Conservation (phyloP, 2,888 invertebrate genomes). For the Drosophila eohydei region DNA sequence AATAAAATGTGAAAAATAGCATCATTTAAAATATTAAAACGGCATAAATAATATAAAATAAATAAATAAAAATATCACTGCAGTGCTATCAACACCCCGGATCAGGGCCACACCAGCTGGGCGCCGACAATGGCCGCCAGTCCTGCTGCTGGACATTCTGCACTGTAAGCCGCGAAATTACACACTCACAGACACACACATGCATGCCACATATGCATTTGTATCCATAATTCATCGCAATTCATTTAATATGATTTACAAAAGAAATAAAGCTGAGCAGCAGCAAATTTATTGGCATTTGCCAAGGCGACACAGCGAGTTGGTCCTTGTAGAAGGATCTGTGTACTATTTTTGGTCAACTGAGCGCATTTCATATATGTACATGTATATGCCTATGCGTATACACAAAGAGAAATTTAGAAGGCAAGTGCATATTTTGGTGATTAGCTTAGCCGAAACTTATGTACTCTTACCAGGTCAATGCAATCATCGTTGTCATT, state of each 20-base stretch:
- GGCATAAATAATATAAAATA: slow-evolving; percentile 77
- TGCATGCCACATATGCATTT: slow-evolving; percentile 48
- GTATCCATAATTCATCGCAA: slow-evolving; percentile 73
- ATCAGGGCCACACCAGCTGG: slow-evolving; percentile 13
- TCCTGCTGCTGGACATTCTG: slow-evolving; percentile 32
- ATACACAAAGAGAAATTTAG: slow-evolving; percentile 41
- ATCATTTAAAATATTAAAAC: slow-evolving; percentile 76
- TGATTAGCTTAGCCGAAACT: background rate
- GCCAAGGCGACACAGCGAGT: slow-evolving; percentile 47
- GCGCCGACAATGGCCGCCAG: slow-evolving; percentile 47
- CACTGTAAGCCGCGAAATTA: slow-evolving; percentile 63
- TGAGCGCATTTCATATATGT: slow-evolving; percentile 36
- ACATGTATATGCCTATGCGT: slow-evolving; percentile 7
- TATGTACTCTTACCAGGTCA: background rate
- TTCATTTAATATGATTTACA: slow-evolving; percentile 78
- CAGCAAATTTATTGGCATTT: slow-evolving; percentile 59
- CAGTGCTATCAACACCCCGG: slow-evolving; percentile 55
- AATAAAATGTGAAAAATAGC: slow-evolving; percentile 81
- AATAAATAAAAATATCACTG: slow-evolving; percentile 77
- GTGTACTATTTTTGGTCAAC: slow-evolving; percentile 57
- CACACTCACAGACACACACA: slow-evolving; percentile 18
- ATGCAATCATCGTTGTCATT: background rate
- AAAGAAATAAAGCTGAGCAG: slow-evolving; percentile 67
- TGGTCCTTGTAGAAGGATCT: slow-evolving; percentile 42
- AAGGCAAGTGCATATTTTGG: background rate